Evolutionary conservation across 2,113 vertebrate genomes (phyloP).

Genomic region (Quiscalus mexicanus): DNA sequence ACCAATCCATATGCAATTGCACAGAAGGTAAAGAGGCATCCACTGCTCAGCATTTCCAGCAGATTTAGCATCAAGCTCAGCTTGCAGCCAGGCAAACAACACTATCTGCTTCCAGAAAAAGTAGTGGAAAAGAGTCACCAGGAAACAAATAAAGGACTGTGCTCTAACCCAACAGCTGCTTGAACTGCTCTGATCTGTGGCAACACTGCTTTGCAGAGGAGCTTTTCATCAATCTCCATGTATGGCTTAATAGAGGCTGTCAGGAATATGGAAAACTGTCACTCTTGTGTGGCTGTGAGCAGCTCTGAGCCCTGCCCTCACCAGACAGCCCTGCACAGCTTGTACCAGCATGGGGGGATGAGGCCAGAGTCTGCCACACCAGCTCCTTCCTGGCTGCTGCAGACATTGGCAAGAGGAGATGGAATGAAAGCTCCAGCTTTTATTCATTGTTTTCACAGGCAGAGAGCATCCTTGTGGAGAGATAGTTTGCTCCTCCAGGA

Average conservation of each 20-base stretch:
- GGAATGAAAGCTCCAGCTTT: not conserved
- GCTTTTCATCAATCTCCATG: not conserved
- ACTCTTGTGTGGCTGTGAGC: not conserved
- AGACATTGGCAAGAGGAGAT: not conserved
- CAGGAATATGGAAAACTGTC: not conserved
- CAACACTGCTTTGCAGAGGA: not conserved
- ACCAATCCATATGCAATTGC: not conserved
- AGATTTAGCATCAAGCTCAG: slow-evolving; percentile 21
- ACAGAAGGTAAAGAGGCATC: not conserved
- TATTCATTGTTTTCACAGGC: not conserved
- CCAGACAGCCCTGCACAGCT: not conserved
- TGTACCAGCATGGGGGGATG: not conserved
- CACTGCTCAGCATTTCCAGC: not conserved
- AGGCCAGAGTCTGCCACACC: not conserved
- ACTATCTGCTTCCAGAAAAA: slow-evolving; percentile 14
- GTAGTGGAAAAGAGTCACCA: not conserved
- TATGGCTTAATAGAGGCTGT: not conserved
- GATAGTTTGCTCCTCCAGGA: not conserved
- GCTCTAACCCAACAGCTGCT: not conserved
- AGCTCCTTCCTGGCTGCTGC: not conserved
- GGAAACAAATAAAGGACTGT: not conserved
- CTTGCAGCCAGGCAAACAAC: not conserved
- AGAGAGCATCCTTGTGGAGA: not conserved
- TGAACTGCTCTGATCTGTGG: slow-evolving; percentile 2
- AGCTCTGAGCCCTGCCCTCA: not conserved